Evolutionary conservation across 2,888 invertebrate genomes (phyloP).

Genomic region (Acleris emargana): DNA sequence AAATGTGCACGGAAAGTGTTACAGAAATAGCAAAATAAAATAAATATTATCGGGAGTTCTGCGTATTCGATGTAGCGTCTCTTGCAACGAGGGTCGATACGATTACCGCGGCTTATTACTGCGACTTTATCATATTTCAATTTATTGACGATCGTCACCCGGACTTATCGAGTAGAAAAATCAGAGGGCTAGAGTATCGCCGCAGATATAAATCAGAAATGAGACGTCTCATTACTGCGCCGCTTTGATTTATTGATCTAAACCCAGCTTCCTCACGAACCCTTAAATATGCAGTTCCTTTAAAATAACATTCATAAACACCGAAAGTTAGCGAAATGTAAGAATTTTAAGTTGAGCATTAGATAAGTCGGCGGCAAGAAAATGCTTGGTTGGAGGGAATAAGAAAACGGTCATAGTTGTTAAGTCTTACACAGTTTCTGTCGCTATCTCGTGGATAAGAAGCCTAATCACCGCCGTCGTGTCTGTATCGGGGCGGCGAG

Average conservation of each 20-base stretch:
- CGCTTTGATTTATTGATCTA: conserved; percentile 56
- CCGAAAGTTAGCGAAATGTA: conserved; percentile 66
- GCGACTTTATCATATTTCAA: conserved; percentile 83
- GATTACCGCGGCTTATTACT: conserved; percentile 76
- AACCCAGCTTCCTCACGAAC: conserved; percentile 22
- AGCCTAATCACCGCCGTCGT: conserved; percentile 84
- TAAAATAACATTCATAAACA: conserved; percentile 61
- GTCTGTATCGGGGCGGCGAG: conserved; percentile 79
- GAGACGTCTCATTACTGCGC: conserved; percentile 75
- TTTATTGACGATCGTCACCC: conserved; percentile 77
- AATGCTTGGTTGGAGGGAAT: conserved; percentile 80
- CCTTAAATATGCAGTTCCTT: conserved; percentile 32
- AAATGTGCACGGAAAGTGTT: background rate
- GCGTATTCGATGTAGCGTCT: conserved; percentile 55
- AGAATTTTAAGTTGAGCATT: conserved; percentile 77
- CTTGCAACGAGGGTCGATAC: conserved; percentile 64
- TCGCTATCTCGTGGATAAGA: conserved; percentile 83
- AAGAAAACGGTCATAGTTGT: conserved; percentile 83
- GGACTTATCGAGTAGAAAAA: conserved; percentile 80
- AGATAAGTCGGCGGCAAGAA: conserved; percentile 80
- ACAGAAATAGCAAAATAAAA: background rate
- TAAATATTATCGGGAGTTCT: conserved; percentile 46
- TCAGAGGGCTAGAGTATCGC: conserved; percentile 60
- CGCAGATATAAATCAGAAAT: conserved; percentile 75
- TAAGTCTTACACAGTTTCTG: conserved; percentile 84